Percentiles rank a stretch among this genome's conserved stretches.
These are phyloP conservation scores for Rhinella marina DNA, from an alignment of 2,797 vertebrate genomes.

Conservation along the genomic window DNA sequence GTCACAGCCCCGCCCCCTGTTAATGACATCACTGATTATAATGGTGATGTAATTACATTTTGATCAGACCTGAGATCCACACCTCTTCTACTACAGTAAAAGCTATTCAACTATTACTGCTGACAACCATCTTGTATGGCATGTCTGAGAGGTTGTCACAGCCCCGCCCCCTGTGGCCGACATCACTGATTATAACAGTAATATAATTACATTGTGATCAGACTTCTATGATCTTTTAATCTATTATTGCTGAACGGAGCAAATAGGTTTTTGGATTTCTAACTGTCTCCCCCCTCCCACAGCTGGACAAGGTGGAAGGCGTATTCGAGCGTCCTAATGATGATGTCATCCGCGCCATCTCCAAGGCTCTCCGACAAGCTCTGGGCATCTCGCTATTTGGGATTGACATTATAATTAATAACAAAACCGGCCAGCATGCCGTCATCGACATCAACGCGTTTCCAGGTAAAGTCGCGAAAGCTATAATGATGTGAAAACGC, in stretches of 20 bases:
- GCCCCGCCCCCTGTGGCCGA: too few species aligned
- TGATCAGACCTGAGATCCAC: not conserved
- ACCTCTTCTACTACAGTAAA: too few species aligned
- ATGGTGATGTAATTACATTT: not conserved
- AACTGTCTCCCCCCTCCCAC: not conserved
- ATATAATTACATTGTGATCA: not conserved
- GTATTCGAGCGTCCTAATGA: conserved; percentile 88
- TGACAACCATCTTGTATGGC: too few species aligned
- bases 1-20: not conserved
- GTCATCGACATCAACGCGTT: conserved; percentile 98
- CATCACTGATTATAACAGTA: too few species aligned
- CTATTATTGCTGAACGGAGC: not conserved
- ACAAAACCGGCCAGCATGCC: conserved; percentile 93
- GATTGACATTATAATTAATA: conserved; percentile 98
- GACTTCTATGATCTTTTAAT: too few species aligned
- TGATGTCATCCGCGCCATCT: conserved; percentile 92
- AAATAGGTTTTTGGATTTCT: not conserved
- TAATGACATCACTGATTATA: not conserved
- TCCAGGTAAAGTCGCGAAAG: conserved; percentile 79
- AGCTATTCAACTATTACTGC: too few species aligned
- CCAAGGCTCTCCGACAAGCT: conserved; percentile 85
- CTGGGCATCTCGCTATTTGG: conserved; percentile 95
- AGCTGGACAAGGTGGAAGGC: conserved; percentile 96
- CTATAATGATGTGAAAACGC: too few species aligned
- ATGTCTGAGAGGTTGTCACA: too few species aligned